These are phyloP conservation scores for Otis tarda DNA, from an alignment of 2,113 vertebrate species.

Conservation along the genomic window DNA sequence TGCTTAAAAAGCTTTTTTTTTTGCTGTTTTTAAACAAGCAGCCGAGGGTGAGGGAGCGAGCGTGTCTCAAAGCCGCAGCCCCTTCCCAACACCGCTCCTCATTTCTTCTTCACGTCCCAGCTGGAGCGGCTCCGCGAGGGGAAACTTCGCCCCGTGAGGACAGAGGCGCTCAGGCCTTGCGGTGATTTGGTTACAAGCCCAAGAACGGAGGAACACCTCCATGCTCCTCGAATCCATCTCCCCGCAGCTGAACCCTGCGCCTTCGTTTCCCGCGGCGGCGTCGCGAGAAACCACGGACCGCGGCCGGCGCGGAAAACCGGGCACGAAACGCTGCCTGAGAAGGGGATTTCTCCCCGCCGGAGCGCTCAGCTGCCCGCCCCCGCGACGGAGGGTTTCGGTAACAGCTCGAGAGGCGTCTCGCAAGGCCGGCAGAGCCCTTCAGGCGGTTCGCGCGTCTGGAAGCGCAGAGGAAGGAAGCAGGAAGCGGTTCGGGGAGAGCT, in stretches of 20 bases:
- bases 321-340: background rate
- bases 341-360: background rate
- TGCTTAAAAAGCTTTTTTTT: background rate
- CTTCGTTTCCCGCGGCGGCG: background rate
- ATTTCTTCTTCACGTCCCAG: background rate
- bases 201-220: no score
- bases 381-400: background rate
- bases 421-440: background rate
- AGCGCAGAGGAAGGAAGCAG: background rate
- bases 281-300: background rate
- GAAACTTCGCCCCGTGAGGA: background rate
- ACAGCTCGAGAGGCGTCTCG: background rate
- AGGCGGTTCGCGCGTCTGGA: background rate
- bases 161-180: fast-evolving
- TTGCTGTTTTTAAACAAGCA: background rate
- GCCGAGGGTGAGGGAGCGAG: background rate
- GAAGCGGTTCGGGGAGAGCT: background rate
- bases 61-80: background rate
- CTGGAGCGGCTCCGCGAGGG: fast-evolving
- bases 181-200: background rate
- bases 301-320: background rate
- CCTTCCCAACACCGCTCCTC: fast-evolving
- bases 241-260: background rate
- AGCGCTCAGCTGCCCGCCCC: background rate
- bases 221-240: fast-evolving